These are phyloP conservation scores for Fragum sueziense DNA, from an alignment of 2,888 invertebrate genomes.

Conservation along the genomic window DNA sequence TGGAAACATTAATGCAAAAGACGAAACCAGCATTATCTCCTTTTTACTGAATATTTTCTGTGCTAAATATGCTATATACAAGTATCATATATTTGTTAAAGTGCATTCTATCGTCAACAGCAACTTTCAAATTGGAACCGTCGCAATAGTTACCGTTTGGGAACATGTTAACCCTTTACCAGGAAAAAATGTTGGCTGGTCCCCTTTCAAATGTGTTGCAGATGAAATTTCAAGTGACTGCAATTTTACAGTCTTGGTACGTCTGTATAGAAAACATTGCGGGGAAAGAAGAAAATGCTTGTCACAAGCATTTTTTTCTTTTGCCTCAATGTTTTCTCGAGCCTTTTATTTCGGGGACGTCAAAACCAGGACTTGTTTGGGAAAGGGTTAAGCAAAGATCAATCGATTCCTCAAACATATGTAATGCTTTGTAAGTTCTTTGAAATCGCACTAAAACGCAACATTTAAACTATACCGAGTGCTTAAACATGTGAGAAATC, in stretches of 20 bases:
- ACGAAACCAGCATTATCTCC: not conserved
- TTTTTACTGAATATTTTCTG: too few relatives aligned
- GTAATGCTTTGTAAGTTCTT: slow-evolving; percentile 19
- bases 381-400: slow-evolving; percentile 15
- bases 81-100: too few relatives aligned
- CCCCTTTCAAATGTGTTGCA: not conserved
- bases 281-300: too few relatives aligned
- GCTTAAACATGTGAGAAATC: slow-evolving; percentile 21
- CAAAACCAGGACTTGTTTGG: too few relatives aligned
- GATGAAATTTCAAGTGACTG: not conserved
- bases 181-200: not conserved
- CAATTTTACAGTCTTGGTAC: too few relatives aligned
- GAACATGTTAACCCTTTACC: not conserved
- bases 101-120: not conserved
- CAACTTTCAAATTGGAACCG: not conserved
- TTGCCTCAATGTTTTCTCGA: too few relatives aligned
- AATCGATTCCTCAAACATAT: slow-evolving; percentile 15
- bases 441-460: slow-evolving; percentile 17
- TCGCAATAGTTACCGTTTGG: not conserved
- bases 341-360: too few relatives aligned
- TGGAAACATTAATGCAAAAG: not conserved
- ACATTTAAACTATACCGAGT: slow-evolving; percentile 4
- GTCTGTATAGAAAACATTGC: too few relatives aligned
- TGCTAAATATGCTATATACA: not conserved
- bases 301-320: too few relatives aligned